Conservation (phyloP, 2,888 invertebrate genomes). For the Philopedon plagiatum region DNA sequence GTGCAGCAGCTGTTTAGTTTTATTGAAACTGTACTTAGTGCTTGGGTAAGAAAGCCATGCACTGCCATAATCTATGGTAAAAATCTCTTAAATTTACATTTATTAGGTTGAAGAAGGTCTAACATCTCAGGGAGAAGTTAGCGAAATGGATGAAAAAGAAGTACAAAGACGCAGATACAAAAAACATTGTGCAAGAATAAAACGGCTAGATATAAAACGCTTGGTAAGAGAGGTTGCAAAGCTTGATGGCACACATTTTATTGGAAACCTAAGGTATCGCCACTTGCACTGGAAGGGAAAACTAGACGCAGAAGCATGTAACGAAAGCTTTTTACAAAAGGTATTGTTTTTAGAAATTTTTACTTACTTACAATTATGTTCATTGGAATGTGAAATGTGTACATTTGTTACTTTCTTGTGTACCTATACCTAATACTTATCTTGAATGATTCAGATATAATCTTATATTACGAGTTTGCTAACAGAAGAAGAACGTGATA, state of each 20-base stretch:
- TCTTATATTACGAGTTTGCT: too few relatives aligned
- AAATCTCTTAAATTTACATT: background rate
- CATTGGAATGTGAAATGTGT: too few relatives aligned
- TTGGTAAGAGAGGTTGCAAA: slow-evolving; percentile 81
- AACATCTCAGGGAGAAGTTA: slow-evolving; percentile 81
- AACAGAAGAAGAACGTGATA: too few relatives aligned
- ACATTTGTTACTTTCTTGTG: too few relatives aligned
- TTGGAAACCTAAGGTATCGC: slow-evolving; percentile 80
- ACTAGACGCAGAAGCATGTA: slow-evolving; percentile 89
- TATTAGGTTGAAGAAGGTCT: slow-evolving; percentile 75
- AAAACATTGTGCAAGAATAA: slow-evolving; percentile 77
- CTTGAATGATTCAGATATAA: too few relatives aligned
- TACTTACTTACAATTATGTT: too few relatives aligned
- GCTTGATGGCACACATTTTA: slow-evolving; percentile 76
- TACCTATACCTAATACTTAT: too few relatives aligned
- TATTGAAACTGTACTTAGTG: slow-evolving; percentile 84
- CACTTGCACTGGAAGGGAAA: slow-evolving; percentile 90
- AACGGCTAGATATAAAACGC: slow-evolving; percentile 78
- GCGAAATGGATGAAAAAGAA: slow-evolving; percentile 80
- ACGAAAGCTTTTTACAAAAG: slow-evolving; percentile 90
- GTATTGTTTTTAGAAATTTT: too few relatives aligned
- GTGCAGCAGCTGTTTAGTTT: slow-evolving; percentile 87
- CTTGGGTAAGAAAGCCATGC: slow-evolving; percentile 72
- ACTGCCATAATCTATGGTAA: background rate
- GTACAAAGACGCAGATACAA: slow-evolving; percentile 73